These are phyloP conservation scores for Pediacus dermestoides DNA, from an alignment of 2,888 invertebrate genomes.

Conservation along the genomic window DNA sequence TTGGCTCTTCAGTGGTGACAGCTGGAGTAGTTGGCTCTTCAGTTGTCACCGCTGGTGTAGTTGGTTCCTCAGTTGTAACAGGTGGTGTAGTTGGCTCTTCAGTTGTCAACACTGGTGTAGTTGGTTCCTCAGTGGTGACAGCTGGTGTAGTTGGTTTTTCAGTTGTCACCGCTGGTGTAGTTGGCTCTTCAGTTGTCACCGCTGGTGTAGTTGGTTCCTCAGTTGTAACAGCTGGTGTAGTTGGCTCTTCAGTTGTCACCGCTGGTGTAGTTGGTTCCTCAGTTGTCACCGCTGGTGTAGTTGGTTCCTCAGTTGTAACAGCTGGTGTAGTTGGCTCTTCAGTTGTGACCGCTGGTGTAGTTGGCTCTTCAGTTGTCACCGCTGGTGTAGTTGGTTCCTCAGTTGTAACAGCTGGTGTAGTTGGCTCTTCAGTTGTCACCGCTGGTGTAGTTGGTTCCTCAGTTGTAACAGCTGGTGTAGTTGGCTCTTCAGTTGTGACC, in stretches of 20 bases:
- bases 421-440: constrained; percentile 37
- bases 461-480: constrained; percentile 16
- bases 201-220: constrained; percentile 7
- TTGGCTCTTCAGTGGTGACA: constrained; percentile 16
- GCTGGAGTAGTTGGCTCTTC: background rate
- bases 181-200: background rate
- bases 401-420: constrained; percentile 30
- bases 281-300: constrained; percentile 1
- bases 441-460: background rate
- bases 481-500: background rate
- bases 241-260: constrained; percentile 26
- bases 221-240: constrained; percentile 2
- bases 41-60: constrained; percentile 6
- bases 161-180: constrained; percentile 16
- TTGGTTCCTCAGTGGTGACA: constrained; percentile 37
- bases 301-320: constrained; percentile 16
- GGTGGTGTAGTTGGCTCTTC: constrained; percentile 11
- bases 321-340: background rate
- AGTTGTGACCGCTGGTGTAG: constrained; percentile 6
- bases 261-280: constrained; percentile 43
- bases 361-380: constrained; percentile 6
- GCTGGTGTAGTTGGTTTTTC: background rate
- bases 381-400: constrained; percentile 11
- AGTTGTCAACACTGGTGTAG: constrained; percentile 30
- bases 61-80: constrained; percentile 6